Evolutionary conservation across 2,797 vertebrate species (phyloP), one percentile per base, ranked within the genome.

Genomic region (Pseudochirops cupreus): DNA sequence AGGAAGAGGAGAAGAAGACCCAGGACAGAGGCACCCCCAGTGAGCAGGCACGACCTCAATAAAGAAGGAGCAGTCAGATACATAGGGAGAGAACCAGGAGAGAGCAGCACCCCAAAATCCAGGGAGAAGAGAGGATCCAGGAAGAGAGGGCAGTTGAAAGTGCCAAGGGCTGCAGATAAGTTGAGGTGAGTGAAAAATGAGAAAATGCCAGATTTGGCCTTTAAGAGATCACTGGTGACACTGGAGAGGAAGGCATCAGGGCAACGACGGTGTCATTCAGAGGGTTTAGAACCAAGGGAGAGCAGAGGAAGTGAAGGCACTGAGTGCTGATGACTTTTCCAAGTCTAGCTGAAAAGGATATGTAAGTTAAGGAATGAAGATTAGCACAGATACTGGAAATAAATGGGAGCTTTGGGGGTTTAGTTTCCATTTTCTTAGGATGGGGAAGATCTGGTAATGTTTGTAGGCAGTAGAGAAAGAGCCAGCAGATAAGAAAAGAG

Each of bases 281-380:
- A 18, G 18, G 93, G 46, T 4, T 93, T 29, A 55, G 74, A 82
- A 26, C 46, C 18, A 26, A 82, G 10, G 50, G 26, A 50, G 57
- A 90, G 7, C 18, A 53, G 21, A 89, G n/a, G 89, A 96, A 90
- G 11, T 56, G 1, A 24, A 24, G 7, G 1, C 1, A 50, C 16
- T 1, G 39, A n/a, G 0, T 92, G 59, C 18, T 29, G 33, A 33
- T 33, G 59, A 31, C 59, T 53, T 6, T 87, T 91, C 54, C 93
- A 92, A 94, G 82, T 21, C 89, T 56, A 52, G 1, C 31, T 57
- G 53, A 92, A 57, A 96, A 93, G 57, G 67, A 89, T 12, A 18
- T 39, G 26, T 92, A 92, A 16, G 62, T 74, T n/a, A 58, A 12
- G 7, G 4, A 33, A 59, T 91, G 3, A 53, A 55, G 56, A 21